Base-by-base conservation (phyloP, 2,888 invertebrate species). In the Drosophila neotestacea region DNA sequence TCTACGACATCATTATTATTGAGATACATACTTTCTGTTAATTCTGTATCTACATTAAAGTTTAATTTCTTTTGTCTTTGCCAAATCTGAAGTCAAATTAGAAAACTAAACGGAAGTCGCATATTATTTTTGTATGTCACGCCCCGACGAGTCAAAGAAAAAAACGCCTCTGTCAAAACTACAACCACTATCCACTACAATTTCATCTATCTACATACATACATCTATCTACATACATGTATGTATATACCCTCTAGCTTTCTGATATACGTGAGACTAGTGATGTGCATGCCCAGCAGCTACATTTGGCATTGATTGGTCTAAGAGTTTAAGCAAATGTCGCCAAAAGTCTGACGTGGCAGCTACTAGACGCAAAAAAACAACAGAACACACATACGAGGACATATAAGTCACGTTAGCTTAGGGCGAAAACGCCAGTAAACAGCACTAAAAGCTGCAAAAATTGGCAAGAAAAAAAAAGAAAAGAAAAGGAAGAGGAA, bases 251-350 rank as follows among this genome's bases (percentile, higher is more conserved):
- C 11, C 30, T 30, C 41, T n/a, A 4, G 41, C 9, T 41, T 32
- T 4, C 42, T 10, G 9, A 13, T 9, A 36, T 41, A 51, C 38
- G 48, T 48, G n/a, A n/a, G 38, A 13, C 34, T 22, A 10, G 16
- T 6, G 10, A 34, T 16, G 42, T 22, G 67, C 63, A 51, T 71
- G 73, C 55, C 56, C 47, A 36, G 65, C 70, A 56, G 61, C 61
- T 66, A 62, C 41, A 62, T 62, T 50, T 50, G 77, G 59, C 70
- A 78, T 75, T 81, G 82, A 81, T 80, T 81, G 82, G 70, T 54
- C 56, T 64, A 46, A 55, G 39, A 28, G 51, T 27, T 50, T 50
- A 48, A 52, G 44, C 28, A 67, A 67, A 73, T 77, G 78, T 77
- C 66, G 51, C 59, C 63, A 30, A 69, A 64, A 59, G 54, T 77